These are phyloP conservation scores for Ophiothrix spiculata DNA, from an alignment of 35 echinoderm and acorn worm genomes.

Conservation along the genomic window DNA sequence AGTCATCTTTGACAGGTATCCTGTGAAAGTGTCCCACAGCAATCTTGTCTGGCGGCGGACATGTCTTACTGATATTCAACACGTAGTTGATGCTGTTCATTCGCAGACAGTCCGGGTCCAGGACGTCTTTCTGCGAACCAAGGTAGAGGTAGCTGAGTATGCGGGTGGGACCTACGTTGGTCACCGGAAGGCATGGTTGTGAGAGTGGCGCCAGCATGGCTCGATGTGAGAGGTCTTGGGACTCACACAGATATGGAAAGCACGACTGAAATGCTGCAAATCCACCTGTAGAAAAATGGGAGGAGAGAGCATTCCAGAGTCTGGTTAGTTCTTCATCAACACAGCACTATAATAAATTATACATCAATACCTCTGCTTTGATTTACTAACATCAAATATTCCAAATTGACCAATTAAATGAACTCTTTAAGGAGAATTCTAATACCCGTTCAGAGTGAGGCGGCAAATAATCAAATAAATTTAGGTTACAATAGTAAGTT, in stretches of 20 bases:
- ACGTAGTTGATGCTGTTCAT: conserved; percentile 95
- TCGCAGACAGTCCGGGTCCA: conserved; percentile 73
- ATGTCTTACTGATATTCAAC: conserved; percentile 96
- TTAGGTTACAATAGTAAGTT: too few relatives aligned
- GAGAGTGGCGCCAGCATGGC: conserved; percentile 84
- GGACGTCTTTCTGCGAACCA: conserved; percentile 93
- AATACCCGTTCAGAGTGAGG: neutral
- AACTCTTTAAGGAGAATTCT: neutral
- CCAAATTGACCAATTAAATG: neutral
- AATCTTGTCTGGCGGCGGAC: conserved; percentile 77
- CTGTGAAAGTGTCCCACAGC: conserved; percentile 78
- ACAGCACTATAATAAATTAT: neutral
- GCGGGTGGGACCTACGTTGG: conserved; percentile 88
- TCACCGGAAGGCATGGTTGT: conserved; percentile 91
- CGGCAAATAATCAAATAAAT: neutral
- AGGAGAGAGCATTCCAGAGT: too few relatives aligned
- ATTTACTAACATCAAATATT: neutral
- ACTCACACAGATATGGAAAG: conserved; percentile 93
- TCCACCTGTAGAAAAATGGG: conserved; percentile 66
- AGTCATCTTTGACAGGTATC: conserved; percentile 93
- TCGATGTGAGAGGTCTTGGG: conserved; percentile 75
- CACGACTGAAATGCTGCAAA: conserved; percentile 90
- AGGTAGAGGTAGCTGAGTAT: conserved; percentile 88
- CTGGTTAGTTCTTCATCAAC: neutral
- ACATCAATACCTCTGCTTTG: neutral